Conservation (phyloP, 1,140 invertebrate genomes). For the Lamellibrachia luymesi region DNA sequence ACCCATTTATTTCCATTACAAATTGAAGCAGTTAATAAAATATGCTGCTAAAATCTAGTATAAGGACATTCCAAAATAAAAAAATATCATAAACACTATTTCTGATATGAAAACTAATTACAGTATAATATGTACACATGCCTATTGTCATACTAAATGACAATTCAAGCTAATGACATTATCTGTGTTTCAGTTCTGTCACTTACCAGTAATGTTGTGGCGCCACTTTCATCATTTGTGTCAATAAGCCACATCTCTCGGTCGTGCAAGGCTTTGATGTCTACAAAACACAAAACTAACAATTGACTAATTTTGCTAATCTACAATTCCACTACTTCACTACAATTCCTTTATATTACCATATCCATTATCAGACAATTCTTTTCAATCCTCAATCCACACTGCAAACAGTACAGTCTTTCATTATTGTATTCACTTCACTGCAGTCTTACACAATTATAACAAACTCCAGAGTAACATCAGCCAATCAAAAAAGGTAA, state of each 20-base stretch:
- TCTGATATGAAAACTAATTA: neutral
- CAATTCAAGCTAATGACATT: neutral
- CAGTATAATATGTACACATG: neutral
- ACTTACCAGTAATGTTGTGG: conserved; percentile 77
- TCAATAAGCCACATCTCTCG: conserved; percentile 88
- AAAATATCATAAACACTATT: neutral
- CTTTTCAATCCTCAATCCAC: neutral
- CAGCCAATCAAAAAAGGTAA: too few species aligned
- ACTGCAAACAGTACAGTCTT: neutral
- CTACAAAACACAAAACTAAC: conserved; percentile 41
- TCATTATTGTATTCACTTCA: neutral
- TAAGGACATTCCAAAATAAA: neutral
- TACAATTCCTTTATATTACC: neutral
- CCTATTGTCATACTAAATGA: neutral
- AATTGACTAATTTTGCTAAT: neutral
- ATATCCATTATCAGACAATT: neutral
- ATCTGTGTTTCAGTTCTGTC: conserved; percentile 21
- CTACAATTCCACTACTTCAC: neutral
- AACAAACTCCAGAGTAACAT: too few species aligned
- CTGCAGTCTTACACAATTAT: neutral
- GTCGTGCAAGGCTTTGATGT: conserved; percentile 73
- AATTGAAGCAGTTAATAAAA: neutral
- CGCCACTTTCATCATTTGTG: conserved; percentile 75
- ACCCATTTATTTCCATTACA: neutral
- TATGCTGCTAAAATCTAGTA: neutral